Evolutionary conservation across 2,888 invertebrate species (phyloP), one percentile per base, ranked within the genome.

Genomic region (Plebejus argus): DNA sequence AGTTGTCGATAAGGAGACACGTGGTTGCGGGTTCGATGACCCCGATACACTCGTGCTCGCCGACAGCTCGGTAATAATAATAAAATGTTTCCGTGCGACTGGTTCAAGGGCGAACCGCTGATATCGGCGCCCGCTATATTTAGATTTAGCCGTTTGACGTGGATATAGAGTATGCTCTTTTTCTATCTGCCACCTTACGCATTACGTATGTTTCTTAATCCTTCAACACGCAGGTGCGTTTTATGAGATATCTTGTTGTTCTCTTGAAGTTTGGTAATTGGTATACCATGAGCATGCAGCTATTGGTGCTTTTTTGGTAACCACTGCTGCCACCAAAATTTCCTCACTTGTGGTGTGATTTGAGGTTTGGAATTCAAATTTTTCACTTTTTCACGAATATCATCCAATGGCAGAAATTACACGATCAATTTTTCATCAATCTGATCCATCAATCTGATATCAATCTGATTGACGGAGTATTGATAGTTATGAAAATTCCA

Each of bases 31-130:
- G 94, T 92, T 94, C 93, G 93, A 84, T 91, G 94, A 93, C 93
- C 93, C 93, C 92, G 90, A 90, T 90, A 89, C 91, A 92, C 93
- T 93, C 92, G 91, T 90, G 92, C 91, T 91, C 93, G 92, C 93
- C 93, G 93, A 93, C 92, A 93, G 93, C 93, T 92, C 89, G 90
- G 92, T 94, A 94, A 93, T 94, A 93, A 94, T 94, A 94, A 94
- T 94, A 93, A 94, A 94, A 94, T 93, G 93, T 94, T 94, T 93
- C 93, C 94, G 93, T 93, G 93, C 93, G 93, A 93, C 91, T 94
- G 94, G 94, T 93, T 94, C 94, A 94, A 94, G 94, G 94, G 94
- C 94, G 94, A 92, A 88, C 91, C 93, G 91, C 93, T 93, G 94
- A 93, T 94, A 94, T 94, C 93, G 94, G 90, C 91, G 92, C 91